Conservation (phyloP, 1,140 invertebrate species). For the Bombyx mandarina region DNA sequence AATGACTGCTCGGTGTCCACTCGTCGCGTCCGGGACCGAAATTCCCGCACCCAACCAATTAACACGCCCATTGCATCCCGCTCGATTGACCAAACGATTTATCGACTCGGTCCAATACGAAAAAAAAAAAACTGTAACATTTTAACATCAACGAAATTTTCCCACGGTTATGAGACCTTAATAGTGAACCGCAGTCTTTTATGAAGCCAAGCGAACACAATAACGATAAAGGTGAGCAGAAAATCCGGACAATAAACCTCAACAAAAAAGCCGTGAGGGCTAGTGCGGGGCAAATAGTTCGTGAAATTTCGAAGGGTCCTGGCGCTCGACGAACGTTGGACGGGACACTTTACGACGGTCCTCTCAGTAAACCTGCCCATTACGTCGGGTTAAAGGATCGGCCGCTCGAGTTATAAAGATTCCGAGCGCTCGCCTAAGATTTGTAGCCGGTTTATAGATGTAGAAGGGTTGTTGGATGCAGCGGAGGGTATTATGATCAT, state of each 20-base stretch:
- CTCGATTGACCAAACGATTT: conserved; percentile 54
- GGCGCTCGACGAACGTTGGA: conserved; percentile 23
- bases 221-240: conserved; percentile 68
- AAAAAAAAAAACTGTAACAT: neutral
- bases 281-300: conserved; percentile 67
- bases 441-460: conserved; percentile 67
- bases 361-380: conserved; percentile 64
- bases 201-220: conserved; percentile 67
- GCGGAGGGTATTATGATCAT: conserved; percentile 60
- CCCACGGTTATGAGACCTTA: conserved; percentile 69
- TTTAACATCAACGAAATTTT: conserved; percentile 33
- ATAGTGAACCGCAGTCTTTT: conserved; percentile 57
- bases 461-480: conserved; percentile 63
- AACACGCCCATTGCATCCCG: conserved; percentile 59
- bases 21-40: conserved; percentile 24
- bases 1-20: conserved; percentile 41
- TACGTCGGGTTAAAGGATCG: conserved; percentile 68
- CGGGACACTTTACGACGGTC: conserved; percentile 65
- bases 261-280: conserved; percentile 65
- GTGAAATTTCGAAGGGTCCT: conserved; percentile 65
- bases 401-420: conserved; percentile 63
- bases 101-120: conserved; percentile 27
- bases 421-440: conserved; percentile 56
- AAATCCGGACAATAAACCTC: conserved; percentile 69
- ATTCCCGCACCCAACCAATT: conserved; percentile 54